Percentiles rank a stretch among this genome's conserved stretches.
phyloP scores from a whole-genome alignment of 2,888 invertebrate genomes.

The Myopa tessellatipennis region DNA sequence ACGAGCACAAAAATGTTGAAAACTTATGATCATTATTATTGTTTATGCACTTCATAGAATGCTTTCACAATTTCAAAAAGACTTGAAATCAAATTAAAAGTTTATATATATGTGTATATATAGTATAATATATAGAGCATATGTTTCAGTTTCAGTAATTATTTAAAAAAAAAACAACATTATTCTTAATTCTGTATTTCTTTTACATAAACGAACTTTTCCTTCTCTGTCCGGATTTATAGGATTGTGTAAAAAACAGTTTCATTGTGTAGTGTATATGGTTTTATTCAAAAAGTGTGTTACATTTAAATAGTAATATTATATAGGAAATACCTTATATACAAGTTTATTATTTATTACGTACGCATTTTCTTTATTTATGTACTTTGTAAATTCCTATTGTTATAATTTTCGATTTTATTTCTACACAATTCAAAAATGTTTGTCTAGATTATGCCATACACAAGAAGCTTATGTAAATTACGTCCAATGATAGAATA shows the following conservation, averaged over 20 bases:
- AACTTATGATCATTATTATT: constrained; percentile 17
- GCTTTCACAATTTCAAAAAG: constrained; percentile 11
- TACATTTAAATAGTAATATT: neutral
- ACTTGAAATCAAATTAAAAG: constrained; percentile 8
- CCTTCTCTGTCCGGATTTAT: neutral
- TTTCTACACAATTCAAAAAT: constrained; percentile 5
- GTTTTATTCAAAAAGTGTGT: constrained; percentile 33
- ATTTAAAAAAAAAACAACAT: constrained; percentile 2
- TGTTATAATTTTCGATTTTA: constrained; percentile 10
- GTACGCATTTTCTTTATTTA: constrained; percentile 10
- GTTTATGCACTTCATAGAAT: constrained; percentile 7
- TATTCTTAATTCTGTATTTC: neutral
- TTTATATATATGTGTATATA: constrained; percentile 3
- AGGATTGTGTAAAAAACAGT: constrained; percentile 38
- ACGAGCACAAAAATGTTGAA: constrained; percentile 23
- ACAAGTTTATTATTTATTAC: constrained; percentile 25
- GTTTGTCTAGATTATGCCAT: neutral
- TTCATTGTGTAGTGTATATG: constrained; percentile 26
- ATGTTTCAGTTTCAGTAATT: neutral
- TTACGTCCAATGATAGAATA: constrained; percentile 2
- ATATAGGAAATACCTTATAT: constrained; percentile 29
- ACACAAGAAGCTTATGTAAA: neutral
- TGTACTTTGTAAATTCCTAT: constrained; percentile 20
- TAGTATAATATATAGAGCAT: neutral
- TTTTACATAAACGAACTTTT: constrained; percentile 18